These are phyloP conservation scores for Lerema accius DNA, from an alignment of 1,140 invertebrate species.

Conservation along the genomic window DNA sequence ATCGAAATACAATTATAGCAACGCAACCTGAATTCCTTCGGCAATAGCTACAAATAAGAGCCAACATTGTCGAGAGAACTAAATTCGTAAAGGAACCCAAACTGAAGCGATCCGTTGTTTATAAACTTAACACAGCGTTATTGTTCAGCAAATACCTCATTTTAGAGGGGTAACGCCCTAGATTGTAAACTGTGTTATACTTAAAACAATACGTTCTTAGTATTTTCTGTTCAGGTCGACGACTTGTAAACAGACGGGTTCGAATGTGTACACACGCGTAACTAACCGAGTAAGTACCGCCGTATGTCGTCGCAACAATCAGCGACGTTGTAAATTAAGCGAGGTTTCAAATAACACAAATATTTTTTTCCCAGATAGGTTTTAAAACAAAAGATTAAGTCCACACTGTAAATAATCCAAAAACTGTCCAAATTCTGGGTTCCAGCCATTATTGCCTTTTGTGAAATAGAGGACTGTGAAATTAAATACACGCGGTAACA, in stretches of 20 bases:
- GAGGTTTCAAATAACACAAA: constrained; percentile 7
- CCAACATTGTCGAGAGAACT: constrained; percentile 19
- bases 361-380: no score
- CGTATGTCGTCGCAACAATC: constrained; percentile 31
- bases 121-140: constrained; percentile 55
- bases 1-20: constrained; percentile 12
- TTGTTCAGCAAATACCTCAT: constrained; percentile 70
- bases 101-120: constrained; percentile 59
- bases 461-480: no score
- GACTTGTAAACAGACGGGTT: constrained; percentile 66
- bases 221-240: constrained; percentile 66
- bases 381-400: no score
- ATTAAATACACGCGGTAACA: no score
- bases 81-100: constrained; percentile 52
- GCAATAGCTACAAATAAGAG: constrained; percentile 10
- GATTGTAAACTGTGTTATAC: constrained; percentile 63
- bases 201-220: constrained; percentile 72
- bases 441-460: no score
- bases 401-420: no score
- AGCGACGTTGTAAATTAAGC: constrained; percentile 38
- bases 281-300: neutral
- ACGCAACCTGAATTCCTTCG: constrained; percentile 13
- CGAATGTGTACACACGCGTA: constrained; percentile 42
- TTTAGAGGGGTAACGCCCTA: constrained; percentile 75
- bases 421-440: no score